Percentiles rank a stretch among this genome's conserved stretches.
Evolutionary conservation across 1,140 invertebrate species (phyloP).

Genomic region (Copidosoma floridanum): DNA sequence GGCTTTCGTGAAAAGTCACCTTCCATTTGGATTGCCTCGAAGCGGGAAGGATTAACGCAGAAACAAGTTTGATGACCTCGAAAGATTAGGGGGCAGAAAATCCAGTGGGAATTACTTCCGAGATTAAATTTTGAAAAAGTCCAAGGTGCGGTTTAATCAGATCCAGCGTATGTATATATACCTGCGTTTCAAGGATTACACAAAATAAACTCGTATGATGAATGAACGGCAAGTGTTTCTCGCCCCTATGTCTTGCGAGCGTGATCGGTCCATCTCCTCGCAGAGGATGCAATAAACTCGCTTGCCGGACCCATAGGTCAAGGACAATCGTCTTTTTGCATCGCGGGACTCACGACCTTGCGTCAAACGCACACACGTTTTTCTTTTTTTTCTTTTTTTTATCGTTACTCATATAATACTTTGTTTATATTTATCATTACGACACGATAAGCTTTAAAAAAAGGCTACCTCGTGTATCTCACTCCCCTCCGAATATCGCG

Average conservation of each 20-base stretch:
- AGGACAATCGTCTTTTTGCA: slow-evolving; percentile 8
- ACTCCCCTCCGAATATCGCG: too few relatives aligned
- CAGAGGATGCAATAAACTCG: neutral
- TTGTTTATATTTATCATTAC: too few relatives aligned
- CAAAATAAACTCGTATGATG: slow-evolving; percentile 17
- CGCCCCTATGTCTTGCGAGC: neutral
- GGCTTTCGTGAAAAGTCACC: too few relatives aligned
- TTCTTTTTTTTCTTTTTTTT: neutral
- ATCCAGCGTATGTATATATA: slow-evolving; percentile 9
- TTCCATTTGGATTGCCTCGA: too few relatives aligned
- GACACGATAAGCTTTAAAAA: too few relatives aligned
- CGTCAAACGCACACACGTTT: neutral
- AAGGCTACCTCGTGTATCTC: too few relatives aligned
- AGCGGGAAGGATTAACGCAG: too few relatives aligned
- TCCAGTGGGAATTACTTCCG: too few relatives aligned
- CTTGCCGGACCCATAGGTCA: neutral
- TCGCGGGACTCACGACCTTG: neutral
- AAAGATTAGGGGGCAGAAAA: too few relatives aligned
- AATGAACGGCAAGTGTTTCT: slow-evolving; percentile 13
- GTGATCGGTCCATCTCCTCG: slow-evolving; percentile 12
- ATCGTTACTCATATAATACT: too few relatives aligned
- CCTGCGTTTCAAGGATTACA: slow-evolving; percentile 1
- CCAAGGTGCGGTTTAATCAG: slow-evolving; percentile 2
- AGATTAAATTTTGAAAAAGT: neutral
- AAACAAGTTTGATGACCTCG: too few relatives aligned